Evolutionary conservation across 2,113 vertebrate species (phyloP).

Genomic region (Pelmatolapia mariae): DNA sequence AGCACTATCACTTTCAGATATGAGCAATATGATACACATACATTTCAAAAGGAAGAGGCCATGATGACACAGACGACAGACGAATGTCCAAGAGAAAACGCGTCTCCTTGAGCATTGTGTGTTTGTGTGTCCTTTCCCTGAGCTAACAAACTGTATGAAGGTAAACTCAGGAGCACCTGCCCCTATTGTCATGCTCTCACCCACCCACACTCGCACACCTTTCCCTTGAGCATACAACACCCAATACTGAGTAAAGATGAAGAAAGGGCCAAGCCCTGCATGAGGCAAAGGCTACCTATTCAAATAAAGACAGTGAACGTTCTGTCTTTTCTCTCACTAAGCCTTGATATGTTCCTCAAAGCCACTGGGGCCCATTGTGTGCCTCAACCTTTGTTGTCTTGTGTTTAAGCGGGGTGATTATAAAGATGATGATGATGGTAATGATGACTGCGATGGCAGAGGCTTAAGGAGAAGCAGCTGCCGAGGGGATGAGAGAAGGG

Average conservation of each 20-base stretch:
- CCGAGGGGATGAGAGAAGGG: conserved; percentile 48
- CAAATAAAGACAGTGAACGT: conserved; percentile 53
- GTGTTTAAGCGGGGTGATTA: conserved; percentile 60
- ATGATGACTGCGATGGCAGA: conserved; percentile 41
- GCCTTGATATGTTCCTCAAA: conserved; percentile 68
- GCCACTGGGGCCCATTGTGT: conserved; percentile 54
- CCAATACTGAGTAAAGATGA: conserved; percentile 72
- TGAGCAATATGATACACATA: conserved; percentile 19
- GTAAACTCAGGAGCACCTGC: conserved; percentile 65
- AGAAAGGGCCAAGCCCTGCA: conserved; percentile 58
- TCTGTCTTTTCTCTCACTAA: conserved; percentile 60
- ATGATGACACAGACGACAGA: conserved; percentile 30
- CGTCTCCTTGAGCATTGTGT: conserved; percentile 50
- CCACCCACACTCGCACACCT: conserved; percentile 59
- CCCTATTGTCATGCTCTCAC: conserved; percentile 51
- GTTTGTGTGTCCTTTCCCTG: conserved; percentile 51
- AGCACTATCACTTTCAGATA: conserved; percentile 3
- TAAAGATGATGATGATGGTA: conserved; percentile 51
- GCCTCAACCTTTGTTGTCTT: conserved; percentile 56
- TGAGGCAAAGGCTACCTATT: conserved; percentile 45
- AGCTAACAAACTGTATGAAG: conserved; percentile 61
- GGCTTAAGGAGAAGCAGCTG: conserved; percentile 72
- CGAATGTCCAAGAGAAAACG: conserved; percentile 10
- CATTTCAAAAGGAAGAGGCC: conserved; percentile 12
- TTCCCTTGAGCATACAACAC: conserved; percentile 69